Conservation (phyloP, 2,113 vertebrate genomes). For the Triplophysa rosa region DNA sequence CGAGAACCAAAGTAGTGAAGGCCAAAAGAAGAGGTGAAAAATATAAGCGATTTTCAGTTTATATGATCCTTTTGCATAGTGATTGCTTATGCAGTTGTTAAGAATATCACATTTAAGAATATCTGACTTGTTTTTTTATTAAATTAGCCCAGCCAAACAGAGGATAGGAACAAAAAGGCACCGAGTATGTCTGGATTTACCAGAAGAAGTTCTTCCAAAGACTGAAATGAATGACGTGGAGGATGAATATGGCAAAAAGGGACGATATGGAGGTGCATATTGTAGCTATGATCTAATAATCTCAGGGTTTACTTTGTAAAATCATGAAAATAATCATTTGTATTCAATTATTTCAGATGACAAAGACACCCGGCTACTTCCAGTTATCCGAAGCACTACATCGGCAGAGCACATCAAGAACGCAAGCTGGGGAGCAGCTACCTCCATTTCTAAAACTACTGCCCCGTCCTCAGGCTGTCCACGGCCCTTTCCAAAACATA, state of each 20-base stretch:
- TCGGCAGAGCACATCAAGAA: background rate
- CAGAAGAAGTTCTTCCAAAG: conserved; percentile 86
- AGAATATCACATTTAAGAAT: no score
- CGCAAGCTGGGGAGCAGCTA: conserved; percentile 13
- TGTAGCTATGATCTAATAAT: background rate
- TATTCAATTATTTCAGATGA: conserved; percentile 17
- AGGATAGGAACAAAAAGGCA: conserved; percentile 96
- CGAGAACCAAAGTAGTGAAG: conserved; percentile 53
- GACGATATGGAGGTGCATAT: conserved; percentile 65
- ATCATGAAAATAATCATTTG: background rate
- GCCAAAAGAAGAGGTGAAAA: conserved; percentile 66
- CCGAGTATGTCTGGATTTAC: conserved; percentile 90
- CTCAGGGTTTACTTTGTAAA: background rate
- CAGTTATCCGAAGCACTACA: background rate
- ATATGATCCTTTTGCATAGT: background rate
- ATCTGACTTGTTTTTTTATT: conserved; percentile 40
- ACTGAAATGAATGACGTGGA: conserved; percentile 74
- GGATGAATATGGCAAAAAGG: conserved; percentile 66
- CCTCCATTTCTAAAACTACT: conserved; percentile 51
- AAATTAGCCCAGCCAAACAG: conserved; percentile 79
- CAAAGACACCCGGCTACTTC: background rate
- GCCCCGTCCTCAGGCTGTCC: conserved; percentile 53
- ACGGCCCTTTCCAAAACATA: conserved; percentile 60
- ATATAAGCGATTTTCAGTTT: background rate
- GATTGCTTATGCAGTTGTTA: background rate